A percentile compares a stretch with the other conserved stretches of the same genome.
These are phyloP conservation scores for Sarcophaga variegata DNA, from an alignment of 2,888 invertebrate genomes.

Conservation along the genomic window DNA sequence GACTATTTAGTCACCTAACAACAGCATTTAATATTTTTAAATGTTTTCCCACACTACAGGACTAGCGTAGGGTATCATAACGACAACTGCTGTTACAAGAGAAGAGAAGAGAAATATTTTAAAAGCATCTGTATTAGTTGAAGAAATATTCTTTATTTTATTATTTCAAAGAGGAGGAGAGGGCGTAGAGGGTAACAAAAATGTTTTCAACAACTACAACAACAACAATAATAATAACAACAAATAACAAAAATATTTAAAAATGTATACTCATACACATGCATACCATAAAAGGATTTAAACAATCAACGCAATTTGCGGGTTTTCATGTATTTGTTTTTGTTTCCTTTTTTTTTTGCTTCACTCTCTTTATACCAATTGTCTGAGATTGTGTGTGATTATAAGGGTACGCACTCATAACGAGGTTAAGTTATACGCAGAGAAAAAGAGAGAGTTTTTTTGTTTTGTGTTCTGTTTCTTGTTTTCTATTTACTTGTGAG, in stretches of 20 bases:
- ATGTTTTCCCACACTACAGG: no score
- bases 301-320: conserved; percentile 32
- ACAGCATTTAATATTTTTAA: conserved; percentile 21
- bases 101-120: background rate
- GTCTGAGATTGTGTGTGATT: background rate
- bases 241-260: no score
- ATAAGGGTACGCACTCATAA: background rate
- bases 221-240: no score
- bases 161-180: no score
- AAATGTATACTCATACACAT: background rate
- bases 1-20: background rate
- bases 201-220: no score
- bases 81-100: background rate
- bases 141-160: no score
- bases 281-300: conserved; percentile 20
- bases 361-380: background rate
- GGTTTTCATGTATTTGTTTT: conserved; percentile 27
- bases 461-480: no score
- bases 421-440: conserved; percentile 7
- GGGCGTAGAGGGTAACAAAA: no score
- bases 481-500: background rate
- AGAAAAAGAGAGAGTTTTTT: no score
- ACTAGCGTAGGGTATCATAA: background rate
- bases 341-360: background rate
- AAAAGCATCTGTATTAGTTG: no score